Conservation (phyloP, 2,113 vertebrate species). For the Gavia stellata region DNA sequence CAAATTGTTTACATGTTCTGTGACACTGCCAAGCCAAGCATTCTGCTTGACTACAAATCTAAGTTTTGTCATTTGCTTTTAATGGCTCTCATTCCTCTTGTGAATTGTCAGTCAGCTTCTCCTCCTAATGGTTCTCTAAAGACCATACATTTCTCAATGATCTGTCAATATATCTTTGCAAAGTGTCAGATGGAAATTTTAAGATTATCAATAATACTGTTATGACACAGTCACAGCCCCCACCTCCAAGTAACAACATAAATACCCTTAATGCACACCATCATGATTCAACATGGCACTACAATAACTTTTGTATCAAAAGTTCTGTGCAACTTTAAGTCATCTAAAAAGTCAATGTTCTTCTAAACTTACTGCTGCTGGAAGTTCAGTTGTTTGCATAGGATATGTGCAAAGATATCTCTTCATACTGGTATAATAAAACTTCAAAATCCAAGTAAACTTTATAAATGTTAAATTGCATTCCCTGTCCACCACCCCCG, state of each 20-base stretch:
- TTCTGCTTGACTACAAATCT: not conserved
- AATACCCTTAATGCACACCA: not conserved
- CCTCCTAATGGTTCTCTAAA: not conserved
- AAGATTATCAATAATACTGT: not conserved
- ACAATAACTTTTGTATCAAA: not conserved
- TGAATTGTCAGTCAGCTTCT: not conserved
- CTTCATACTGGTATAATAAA: not conserved
- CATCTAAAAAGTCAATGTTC: not conserved
- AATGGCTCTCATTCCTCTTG: not conserved
- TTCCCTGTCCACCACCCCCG: fast-evolving
- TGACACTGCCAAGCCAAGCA: not conserved
- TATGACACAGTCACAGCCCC: not conserved
- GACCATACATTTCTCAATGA: not conserved
- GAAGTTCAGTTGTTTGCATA: not conserved
- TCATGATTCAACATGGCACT: not conserved
- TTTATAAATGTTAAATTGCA: not conserved
- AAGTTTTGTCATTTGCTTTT: not conserved
- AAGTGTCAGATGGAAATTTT: not conserved
- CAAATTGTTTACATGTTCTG: not conserved
- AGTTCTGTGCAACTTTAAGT: not conserved
- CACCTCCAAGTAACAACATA: not conserved
- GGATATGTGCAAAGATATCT: not conserved
- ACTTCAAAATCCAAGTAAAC: not conserved
- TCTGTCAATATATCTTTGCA: not conserved
- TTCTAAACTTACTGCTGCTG: not conserved